Evolutionary conservation across 2,113 vertebrate species (phyloP).

Genomic region (Platanista minor): DNA sequence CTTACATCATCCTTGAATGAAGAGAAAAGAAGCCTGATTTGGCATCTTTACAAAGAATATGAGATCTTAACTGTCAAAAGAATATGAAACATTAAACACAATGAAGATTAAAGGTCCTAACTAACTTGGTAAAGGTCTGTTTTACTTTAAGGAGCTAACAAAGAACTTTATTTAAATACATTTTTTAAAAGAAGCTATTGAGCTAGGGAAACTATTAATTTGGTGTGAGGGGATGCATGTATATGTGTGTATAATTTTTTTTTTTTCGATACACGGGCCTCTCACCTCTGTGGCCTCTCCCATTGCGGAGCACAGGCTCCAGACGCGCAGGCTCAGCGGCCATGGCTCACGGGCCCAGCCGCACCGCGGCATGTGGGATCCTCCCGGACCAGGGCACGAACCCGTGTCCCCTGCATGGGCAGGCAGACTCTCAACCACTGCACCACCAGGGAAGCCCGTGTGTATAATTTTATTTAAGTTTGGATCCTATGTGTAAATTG

Average conservation of each 20-base stretch:
- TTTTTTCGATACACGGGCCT: too few species aligned
- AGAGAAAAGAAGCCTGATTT: slow-evolving; percentile 72
- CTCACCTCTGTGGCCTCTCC: too few species aligned
- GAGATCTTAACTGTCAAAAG: slow-evolving; percentile 79
- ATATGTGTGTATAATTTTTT: slow-evolving; percentile 48
- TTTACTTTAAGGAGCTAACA: slow-evolving; percentile 59
- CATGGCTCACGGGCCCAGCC: too few species aligned
- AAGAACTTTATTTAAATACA: slow-evolving; percentile 2
- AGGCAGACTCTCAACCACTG: too few species aligned
- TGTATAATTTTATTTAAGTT: slow-evolving; percentile 62
- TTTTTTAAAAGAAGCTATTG: slow-evolving; percentile 51
- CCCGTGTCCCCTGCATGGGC: too few species aligned
- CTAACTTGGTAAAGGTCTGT: slow-evolving; percentile 69
- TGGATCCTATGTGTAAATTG: slow-evolving; percentile 53
- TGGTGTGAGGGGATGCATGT: not conserved
- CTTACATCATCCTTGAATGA: slow-evolving; percentile 70
- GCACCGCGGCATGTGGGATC: too few species aligned
- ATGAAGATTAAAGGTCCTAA: slow-evolving; percentile 74
- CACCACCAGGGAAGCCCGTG: too few species aligned
- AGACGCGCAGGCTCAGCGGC: too few species aligned
- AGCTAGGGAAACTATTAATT: slow-evolving; percentile 27
- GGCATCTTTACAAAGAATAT: slow-evolving; percentile 70
- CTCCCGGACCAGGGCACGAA: too few species aligned
- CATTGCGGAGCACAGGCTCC: too few species aligned
- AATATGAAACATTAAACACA: slow-evolving; percentile 75